These are phyloP conservation scores for Lacerta bilineata DNA, from an alignment of 2,797 vertebrate genomes.

Conservation along the genomic window DNA sequence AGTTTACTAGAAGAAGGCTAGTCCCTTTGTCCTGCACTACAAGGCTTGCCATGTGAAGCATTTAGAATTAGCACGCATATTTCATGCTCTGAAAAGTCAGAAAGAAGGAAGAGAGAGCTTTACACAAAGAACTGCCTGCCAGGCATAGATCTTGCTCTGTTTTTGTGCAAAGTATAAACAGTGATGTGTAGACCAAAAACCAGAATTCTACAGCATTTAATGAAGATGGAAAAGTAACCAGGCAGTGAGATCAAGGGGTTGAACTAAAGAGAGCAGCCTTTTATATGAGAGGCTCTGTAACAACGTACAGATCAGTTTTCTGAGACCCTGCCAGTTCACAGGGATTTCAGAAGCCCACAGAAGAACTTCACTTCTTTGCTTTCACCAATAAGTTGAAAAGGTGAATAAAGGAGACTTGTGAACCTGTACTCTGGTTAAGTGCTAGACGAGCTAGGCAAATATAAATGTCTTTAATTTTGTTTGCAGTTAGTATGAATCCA, in stretches of 20 bases:
- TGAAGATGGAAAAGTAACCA: conserved; percentile 70
- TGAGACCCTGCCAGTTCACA: conserved; percentile 35
- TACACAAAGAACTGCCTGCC: conserved; percentile 75
- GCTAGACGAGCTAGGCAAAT: conserved; percentile 35
- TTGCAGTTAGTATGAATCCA: conserved; percentile 1
- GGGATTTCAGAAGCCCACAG: neutral
- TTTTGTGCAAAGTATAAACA: conserved; percentile 77
- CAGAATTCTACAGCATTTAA: conserved; percentile 75
- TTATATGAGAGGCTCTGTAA: conserved; percentile 1
- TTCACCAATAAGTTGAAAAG: conserved; percentile 4
- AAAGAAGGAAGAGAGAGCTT: conserved; percentile 76
- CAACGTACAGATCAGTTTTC: neutral
- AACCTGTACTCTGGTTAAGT: neutral
- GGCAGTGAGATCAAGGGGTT: conserved; percentile 50
- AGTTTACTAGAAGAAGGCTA: conserved; percentile 51
- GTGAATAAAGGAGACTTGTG: neutral
- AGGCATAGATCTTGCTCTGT: conserved; percentile 73
- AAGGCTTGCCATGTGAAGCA: conserved; percentile 69
- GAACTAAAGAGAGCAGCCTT: conserved; percentile 16
- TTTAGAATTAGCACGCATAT: conserved; percentile 78
- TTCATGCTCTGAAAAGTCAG: conserved; percentile 87
- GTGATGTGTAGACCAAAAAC: conserved; percentile 77
- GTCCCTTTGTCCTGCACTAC: conserved; percentile 66
- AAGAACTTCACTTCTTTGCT: conserved; percentile 1
- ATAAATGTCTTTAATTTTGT: neutral